Evolutionary conservation across 2,888 invertebrate species (phyloP), one percentile per base, ranked within the genome.

Genomic region (Cacoxenus indagator): DNA sequence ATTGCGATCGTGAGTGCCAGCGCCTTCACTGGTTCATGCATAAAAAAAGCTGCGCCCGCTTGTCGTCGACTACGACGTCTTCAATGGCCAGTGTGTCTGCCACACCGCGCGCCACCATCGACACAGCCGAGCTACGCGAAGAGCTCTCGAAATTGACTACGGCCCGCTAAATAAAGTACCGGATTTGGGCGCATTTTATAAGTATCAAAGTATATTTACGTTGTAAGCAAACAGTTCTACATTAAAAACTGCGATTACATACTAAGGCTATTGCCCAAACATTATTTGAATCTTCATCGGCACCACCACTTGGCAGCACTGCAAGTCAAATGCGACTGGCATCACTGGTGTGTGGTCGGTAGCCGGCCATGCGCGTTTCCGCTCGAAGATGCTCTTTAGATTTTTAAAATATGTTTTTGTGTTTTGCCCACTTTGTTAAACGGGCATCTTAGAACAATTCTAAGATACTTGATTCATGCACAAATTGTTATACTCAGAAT

Each of bases 1-100:
- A 99, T 86, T 99, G 99, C 89, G 95, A 96, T 88, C 91, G 95
- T 70, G 94, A 95, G 83, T 99, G 99, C 86, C 99, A 99, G 87
- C 92, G 96, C 75, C 89, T 98, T 59, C 98, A 96, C 86, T 96
- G 96, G 96, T 95, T 94, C 84, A 92, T 95, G 82, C 96, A 96
- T 87, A 96, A 96, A 88, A 96, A 95, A 84, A 93, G 92, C 45
- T 96, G 96, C 83, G 91, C 92, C 69, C 90, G 93, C 73, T 90
- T 93, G 71, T 88, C 89, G 0, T 90, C 90, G 70, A 87, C 87
- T 14, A 76, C 87, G 14, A 76, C 76, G 75, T 87, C 80, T 75
- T 81, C 65, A n/a, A 69, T 66, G 29, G 67, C 65, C 19, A 51
- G 29, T 11, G 54, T 67, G 0, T 14, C 27, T 4, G 4, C 70